phyloP scores from a whole-genome alignment of 2,797 vertebrate species.

The Moxostoma hubbsi region DNA sequence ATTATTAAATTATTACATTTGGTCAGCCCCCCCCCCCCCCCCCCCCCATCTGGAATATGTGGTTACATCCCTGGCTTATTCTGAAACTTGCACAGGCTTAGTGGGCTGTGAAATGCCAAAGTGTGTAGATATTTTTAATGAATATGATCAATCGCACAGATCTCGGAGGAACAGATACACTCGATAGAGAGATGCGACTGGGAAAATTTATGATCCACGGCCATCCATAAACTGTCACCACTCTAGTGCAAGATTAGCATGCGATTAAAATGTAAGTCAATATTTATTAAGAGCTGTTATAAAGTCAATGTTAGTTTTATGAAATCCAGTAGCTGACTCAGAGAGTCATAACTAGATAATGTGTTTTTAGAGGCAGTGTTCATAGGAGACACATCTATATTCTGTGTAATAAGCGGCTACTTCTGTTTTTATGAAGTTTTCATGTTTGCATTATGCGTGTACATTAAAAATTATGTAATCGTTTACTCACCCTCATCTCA shows the following conservation, averaged over 20 bases:
- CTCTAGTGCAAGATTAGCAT: slow-evolving; percentile 71
- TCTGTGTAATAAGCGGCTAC: slow-evolving; percentile 23
- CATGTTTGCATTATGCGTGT: not conserved
- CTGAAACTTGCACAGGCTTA: slow-evolving; percentile 73
- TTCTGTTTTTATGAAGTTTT: not conserved
- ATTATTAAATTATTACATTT: slow-evolving; percentile 53
- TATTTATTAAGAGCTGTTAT: slow-evolving; percentile 79
- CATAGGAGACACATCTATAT: slow-evolving; percentile 33
- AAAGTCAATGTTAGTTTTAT: slow-evolving; percentile 77
- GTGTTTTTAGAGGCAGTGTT: slow-evolving; percentile 37
- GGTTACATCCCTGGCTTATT: slow-evolving; percentile 37
- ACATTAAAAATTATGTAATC: no score
- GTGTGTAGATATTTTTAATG: slow-evolving; percentile 85
- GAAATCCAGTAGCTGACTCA: slow-evolving; percentile 61
- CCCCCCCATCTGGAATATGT: no score
- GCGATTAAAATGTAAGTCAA: slow-evolving; percentile 82
- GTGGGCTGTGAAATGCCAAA: slow-evolving; percentile 78
- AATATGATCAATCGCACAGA: slow-evolving; percentile 84
- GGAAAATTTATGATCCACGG: slow-evolving; percentile 82
- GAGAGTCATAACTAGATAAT: slow-evolving; percentile 52
- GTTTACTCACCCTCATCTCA: no score
- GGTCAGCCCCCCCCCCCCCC: no score
- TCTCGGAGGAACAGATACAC: slow-evolving; percentile 81
- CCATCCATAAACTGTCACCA: slow-evolving; percentile 77
- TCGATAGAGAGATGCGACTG: slow-evolving; percentile 81